These are phyloP conservation scores for Ryuthela nishihirai DNA, from an alignment of 2,888 invertebrate species.

Conservation along the genomic window DNA sequence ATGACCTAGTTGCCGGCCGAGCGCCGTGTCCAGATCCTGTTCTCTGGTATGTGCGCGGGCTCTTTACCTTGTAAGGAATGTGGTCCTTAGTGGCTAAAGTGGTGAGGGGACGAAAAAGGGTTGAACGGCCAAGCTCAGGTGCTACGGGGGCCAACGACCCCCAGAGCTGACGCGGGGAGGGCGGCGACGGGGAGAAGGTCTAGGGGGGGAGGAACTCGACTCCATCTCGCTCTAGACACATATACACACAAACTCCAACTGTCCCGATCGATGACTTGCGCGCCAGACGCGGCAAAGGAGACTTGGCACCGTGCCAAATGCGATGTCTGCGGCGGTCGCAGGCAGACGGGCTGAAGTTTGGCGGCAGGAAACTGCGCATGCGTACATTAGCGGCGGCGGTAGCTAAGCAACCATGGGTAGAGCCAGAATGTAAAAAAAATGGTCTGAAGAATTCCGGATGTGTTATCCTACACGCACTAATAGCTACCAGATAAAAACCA, in stretches of 20 bases:
- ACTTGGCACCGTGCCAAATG: slow-evolving; percentile 34
- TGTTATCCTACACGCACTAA: too few relatives aligned
- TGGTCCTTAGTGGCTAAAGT: slow-evolving; percentile 9
- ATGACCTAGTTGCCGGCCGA: slow-evolving; percentile 26
- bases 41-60: slow-evolving; percentile 27
- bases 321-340: slow-evolving; percentile 15
- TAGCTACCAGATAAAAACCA: too few relatives aligned
- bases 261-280: slow-evolving; percentile 37
- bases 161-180: slow-evolving; percentile 35
- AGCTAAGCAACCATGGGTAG: too few relatives aligned
- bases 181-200: not conserved
- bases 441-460: too few relatives aligned
- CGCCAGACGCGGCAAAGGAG: slow-evolving; percentile 34
- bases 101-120: slow-evolving; percentile 7
- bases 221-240: too few relatives aligned
- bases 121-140: slow-evolving; percentile 23
- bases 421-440: too few relatives aligned
- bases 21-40: slow-evolving; percentile 37
- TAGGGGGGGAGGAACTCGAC: not conserved
- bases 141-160: slow-evolving; percentile 28
- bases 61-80: slow-evolving; percentile 37
- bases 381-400: not conserved
- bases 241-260: too few relatives aligned
- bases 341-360: slow-evolving; percentile 20
- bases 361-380: slow-evolving; percentile 29